Evolutionary conservation across 1,140 invertebrate genomes (phyloP).

Genomic region (Zaprionus ornatus): DNA sequence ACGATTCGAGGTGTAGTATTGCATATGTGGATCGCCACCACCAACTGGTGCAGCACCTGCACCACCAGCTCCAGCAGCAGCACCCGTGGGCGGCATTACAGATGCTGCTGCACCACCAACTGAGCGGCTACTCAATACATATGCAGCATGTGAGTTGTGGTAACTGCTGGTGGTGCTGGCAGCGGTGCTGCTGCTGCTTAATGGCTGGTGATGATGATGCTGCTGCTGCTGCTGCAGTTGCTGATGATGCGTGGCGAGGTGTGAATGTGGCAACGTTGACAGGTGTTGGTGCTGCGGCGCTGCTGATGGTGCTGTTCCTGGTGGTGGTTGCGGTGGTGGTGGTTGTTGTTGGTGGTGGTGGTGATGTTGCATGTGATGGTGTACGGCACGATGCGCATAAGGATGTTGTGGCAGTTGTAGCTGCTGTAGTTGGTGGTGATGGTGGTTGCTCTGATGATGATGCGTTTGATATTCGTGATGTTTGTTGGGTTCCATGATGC

Average conservation of each 20-base stretch:
- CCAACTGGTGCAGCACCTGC: slow-evolving; percentile 2
- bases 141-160: slow-evolving; percentile 45
- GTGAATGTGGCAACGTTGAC: slow-evolving; percentile 34
- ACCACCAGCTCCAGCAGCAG: slow-evolving; percentile 22
- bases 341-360: slow-evolving; percentile 28
- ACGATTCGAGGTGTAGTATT: slow-evolving; percentile 74
- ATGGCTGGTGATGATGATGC: slow-evolving; percentile 15
- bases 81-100: slow-evolving; percentile 45
- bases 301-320: slow-evolving; percentile 43
- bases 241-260: neutral
- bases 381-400: slow-evolving; percentile 38
- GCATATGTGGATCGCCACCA: slow-evolving; percentile 63
- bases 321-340: slow-evolving; percentile 40
- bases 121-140: slow-evolving; percentile 27
- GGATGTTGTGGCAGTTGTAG: slow-evolving; percentile 35
- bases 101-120: slow-evolving; percentile 37
- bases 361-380: slow-evolving; percentile 49
- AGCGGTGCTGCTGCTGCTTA: slow-evolving; percentile 15
- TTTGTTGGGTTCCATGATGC: slow-evolving; percentile 73
- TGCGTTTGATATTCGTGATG: slow-evolving; percentile 78
- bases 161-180: slow-evolving; percentile 26
- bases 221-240: neutral
- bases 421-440: slow-evolving; percentile 44
- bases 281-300: slow-evolving; percentile 33
- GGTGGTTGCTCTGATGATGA: slow-evolving; percentile 59